These are phyloP conservation scores for Cyphomyrus plagiostoma DNA, from an alignment of 2,113 vertebrate species.

Conservation along the genomic window DNA sequence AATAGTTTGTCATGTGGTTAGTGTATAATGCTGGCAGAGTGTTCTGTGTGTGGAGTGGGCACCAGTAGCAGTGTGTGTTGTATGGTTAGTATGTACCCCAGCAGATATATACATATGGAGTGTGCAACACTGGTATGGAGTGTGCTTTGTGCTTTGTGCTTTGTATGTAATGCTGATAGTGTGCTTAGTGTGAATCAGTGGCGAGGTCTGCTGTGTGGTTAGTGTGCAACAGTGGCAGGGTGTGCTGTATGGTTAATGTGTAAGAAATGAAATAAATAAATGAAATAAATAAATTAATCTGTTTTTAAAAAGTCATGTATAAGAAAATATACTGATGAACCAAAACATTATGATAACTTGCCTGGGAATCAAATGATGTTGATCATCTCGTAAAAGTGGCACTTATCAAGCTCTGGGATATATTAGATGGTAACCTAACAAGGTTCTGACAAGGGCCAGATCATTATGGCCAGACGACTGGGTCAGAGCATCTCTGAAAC, in stretches of 20 bases:
- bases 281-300: too few relatives aligned
- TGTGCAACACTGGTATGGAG: neutral
- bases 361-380: neutral
- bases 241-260: neutral
- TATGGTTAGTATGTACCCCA: neutral
- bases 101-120: neutral
- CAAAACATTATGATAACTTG: neutral
- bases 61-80: neutral
- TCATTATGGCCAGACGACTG: neutral
- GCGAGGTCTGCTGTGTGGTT: neutral
- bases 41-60: neutral
- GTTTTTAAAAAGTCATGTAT: neutral
- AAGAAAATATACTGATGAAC: neutral
- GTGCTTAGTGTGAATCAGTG: neutral
- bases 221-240: neutral
- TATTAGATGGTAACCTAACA: neutral
- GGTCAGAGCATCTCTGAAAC: neutral
- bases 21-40: neutral
- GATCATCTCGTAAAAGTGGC: neutral
- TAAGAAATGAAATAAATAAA: neutral
- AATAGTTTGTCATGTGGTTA: neutral
- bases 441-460: neutral
- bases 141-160: neutral
- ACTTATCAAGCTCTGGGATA: neutral
- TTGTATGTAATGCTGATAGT: neutral